Base-by-base conservation (phyloP, 2,113 vertebrate species). In the Petaurus breviceps region DNA sequence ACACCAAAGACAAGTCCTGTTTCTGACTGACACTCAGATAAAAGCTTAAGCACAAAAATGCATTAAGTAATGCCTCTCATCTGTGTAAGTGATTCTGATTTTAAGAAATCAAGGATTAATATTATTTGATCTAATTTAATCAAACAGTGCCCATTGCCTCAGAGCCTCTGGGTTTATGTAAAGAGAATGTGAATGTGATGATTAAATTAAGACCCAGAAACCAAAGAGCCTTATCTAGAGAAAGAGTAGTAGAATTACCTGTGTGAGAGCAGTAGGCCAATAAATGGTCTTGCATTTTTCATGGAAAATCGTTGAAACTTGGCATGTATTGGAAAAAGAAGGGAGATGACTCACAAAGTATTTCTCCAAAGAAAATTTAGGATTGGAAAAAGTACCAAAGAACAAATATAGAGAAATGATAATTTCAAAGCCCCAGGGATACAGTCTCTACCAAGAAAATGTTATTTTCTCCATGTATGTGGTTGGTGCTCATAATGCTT, bases 41-140 rank as follows among this genome's bases (percentile, higher is more conserved):
- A 93, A 53, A 92, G 43, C 12, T 49, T 51, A 7, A 19, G 61
- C 90, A 57, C 90, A 96, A 97, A 94, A 93, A 61, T 95, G 47
- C 90, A 84, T 95, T 95, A 95, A 96, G 77, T 95, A 94, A 51
- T 89, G 43, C 51, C 12, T 94, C 25, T 94, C 43, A 43, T 68
- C 93, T 92, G 37, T 50, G 92, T 77, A 93, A 97, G 2, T 92
- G 52, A 94, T 94, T 52, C 91, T n/a, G 26, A 96, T 95, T 95
- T 97, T 93, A 96, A 95, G 50, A 97, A 97, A 98, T 96, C 97
- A 97, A 98, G 97, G 54, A 97, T 96, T 90, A 93, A 96, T 97
- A 96, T 96, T 96, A 97, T 96, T 97, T 97, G 68, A 96, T 97
- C 3, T 95, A 97, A 97, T 97, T 97, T 96, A 96, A 98, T 98